Evolutionary conservation across 2,888 invertebrate species (phyloP), one percentile per base, ranked within the genome.

Genomic region (Pediacus dermestoides): DNA sequence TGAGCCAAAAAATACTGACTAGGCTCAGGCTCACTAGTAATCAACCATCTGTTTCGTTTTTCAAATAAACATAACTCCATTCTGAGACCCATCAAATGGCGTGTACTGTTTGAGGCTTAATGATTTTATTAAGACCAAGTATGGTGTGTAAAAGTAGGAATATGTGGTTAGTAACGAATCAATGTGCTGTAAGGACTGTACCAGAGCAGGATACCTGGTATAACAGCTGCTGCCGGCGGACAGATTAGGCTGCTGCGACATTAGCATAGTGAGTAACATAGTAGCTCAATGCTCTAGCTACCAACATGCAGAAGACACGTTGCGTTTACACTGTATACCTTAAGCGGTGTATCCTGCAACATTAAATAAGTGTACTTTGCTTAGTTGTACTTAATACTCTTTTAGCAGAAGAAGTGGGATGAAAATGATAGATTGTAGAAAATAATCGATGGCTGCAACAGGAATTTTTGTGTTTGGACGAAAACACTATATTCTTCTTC

Each of bases 231-330:
- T 50, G 50, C 48, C 50, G 46, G 45, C 38, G 52, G 56, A 60
- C 59, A 61, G 61, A 63, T 63, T 62, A 63, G 60, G 49, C 50
- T 35, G 42, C 40, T 46, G 48, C 48, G 52, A 53, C 57, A 62
- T 61, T 63, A 55, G 60, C 63, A 60, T 60, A 58, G 48, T 49
- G 57, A 44, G 58, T 58, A 60, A 58, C 53, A 54, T 55, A 48
- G 60, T 50, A 57, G 60, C 57, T 18, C 25, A 28, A 23, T 16
- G n/a, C n/a, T n/a, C n/a, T n/a, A n/a, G 14, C 28, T 14, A 28
- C n/a, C 28, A 28, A 28, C 28, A 13, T 14, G 28, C n/a, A n/a
- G n/a, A n/a, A n/a, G n/a, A n/a, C n/a, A n/a, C n/a, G n/a, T n/a
- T n/a, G n/a, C n/a, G n/a, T 18, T 18, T 18, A 18, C 21, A 18